Evolutionary conservation across 1,140 invertebrate species (phyloP).

Genomic region (Magallana gigas): DNA sequence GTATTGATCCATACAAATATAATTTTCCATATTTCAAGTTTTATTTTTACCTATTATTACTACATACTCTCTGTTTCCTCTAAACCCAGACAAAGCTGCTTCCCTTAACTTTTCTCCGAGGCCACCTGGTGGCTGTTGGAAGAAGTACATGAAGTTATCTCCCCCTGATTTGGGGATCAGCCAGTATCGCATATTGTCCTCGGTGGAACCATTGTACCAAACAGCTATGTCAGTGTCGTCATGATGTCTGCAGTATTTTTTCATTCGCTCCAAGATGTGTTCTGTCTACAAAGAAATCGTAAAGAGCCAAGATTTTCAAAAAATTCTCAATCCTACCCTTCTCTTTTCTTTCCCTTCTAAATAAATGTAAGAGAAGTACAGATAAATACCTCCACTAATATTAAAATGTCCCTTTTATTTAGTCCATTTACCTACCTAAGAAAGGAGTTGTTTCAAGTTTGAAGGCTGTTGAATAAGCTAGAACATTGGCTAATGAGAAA

Average conservation of each 20-base stretch:
- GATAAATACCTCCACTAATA: too few relatives aligned
- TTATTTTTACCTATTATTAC: slow-evolving; percentile 41
- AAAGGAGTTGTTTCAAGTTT: too few relatives aligned
- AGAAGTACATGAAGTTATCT: background rate
- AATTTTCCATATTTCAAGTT: too few relatives aligned
- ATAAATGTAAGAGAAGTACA: too few relatives aligned
- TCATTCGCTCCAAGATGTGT: slow-evolving; percentile 44
- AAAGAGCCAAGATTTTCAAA: too few relatives aligned
- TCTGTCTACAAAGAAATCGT: slow-evolving; percentile 32
- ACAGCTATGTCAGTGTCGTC: background rate
- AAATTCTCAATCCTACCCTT: too few relatives aligned
- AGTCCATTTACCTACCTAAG: too few relatives aligned
- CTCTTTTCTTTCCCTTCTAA: too few relatives aligned
- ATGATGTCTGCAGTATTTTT: background rate
- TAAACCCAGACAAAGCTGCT: slow-evolving; percentile 38
- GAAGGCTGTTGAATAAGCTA: too few relatives aligned
- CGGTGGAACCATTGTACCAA: slow-evolving; percentile 38
- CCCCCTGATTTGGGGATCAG: slow-evolving; percentile 13
- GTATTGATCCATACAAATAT: too few relatives aligned
- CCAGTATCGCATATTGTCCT: slow-evolving; percentile 47
- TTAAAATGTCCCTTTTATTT: too few relatives aligned
- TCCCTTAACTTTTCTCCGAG: slow-evolving; percentile 42
- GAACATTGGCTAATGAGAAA: too few relatives aligned
- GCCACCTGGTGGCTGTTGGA: slow-evolving; percentile 39
- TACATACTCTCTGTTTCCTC: slow-evolving; percentile 33